A percentile compares a stretch with the other conserved stretches of the same genome.
Conservation (phyloP, 2,113 vertebrate genomes). For the Nannobrachium achirus region DNA sequence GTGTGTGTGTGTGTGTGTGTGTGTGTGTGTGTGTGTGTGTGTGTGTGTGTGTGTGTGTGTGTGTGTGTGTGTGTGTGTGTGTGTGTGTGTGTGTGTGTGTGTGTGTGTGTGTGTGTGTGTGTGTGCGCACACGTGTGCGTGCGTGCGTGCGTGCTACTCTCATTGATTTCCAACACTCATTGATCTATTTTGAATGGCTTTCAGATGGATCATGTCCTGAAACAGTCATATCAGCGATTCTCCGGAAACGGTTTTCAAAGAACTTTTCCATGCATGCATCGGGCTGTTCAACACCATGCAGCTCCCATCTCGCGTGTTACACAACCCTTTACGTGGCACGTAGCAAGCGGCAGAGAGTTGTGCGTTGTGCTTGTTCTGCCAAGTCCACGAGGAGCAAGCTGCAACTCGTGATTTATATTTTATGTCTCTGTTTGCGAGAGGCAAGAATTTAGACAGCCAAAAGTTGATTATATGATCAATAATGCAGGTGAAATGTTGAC, state of each 20-base stretch:
- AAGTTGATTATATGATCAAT: constrained; percentile 51
- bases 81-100: constrained; percentile 4
- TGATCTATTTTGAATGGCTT: not conserved
- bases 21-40: constrained; percentile 7
- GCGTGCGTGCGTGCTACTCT: not conserved
- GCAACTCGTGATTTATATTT: constrained; percentile 56
- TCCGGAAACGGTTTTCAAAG: not conserved
- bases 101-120: constrained; percentile 7
- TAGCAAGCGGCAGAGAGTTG: not conserved
- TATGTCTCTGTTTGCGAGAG: constrained; percentile 46
- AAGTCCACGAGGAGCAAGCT: constrained; percentile 11
- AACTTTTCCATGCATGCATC: not conserved
- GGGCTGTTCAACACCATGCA: not conserved
- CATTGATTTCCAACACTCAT: not conserved
- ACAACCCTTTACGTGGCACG: too few species aligned
- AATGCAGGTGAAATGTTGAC: constrained; percentile 68
- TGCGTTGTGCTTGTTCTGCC: too few species aligned
- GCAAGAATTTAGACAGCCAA: constrained; percentile 18
- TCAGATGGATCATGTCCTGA: not conserved
- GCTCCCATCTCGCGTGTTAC: not conserved
- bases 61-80: constrained; percentile 2
- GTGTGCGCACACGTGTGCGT: not conserved
- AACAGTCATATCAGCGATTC: not conserved
- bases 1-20: constrained; percentile 3
- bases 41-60: constrained; percentile 2